Evolutionary conservation across 2,888 invertebrate genomes (phyloP).

Genomic region (Melanophora roralis): DNA sequence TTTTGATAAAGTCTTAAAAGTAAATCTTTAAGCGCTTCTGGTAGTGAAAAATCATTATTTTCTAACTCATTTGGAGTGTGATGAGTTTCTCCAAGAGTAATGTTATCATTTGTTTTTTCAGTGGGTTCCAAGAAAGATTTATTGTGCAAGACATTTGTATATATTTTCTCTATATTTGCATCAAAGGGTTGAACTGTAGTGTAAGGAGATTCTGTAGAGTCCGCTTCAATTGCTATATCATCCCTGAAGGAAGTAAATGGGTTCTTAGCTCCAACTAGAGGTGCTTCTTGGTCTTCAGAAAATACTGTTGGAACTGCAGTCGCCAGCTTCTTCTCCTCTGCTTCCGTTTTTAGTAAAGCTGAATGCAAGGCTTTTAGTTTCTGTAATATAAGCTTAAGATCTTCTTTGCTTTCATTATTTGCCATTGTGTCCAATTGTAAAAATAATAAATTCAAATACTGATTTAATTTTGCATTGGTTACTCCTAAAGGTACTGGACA

Average conservation of each 20-base stretch:
- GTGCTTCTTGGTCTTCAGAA: neutral
- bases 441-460: conserved; percentile 13
- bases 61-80: neutral
- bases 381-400: conserved; percentile 6
- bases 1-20: neutral
- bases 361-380: neutral
- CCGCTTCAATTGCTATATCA: too few relatives aligned
- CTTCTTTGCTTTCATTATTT: neutral
- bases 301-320: neutral
- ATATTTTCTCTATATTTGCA: neutral
- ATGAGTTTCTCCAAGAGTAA: neutral
- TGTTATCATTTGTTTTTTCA: neutral
- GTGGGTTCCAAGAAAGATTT: too few relatives aligned
- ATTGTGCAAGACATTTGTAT: neutral
- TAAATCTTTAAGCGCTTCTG: neutral
- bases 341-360: neutral
- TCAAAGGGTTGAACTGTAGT: neutral
- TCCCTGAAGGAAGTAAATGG: neutral
- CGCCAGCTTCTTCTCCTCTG: neutral
- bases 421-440: neutral
- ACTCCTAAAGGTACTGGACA: too few relatives aligned
- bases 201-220: neutral
- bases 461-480: neutral
- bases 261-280: neutral
- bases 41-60: neutral